Evolutionary conservation across 1,140 invertebrate genomes (phyloP).

Genomic region (Hermetia illucens): DNA sequence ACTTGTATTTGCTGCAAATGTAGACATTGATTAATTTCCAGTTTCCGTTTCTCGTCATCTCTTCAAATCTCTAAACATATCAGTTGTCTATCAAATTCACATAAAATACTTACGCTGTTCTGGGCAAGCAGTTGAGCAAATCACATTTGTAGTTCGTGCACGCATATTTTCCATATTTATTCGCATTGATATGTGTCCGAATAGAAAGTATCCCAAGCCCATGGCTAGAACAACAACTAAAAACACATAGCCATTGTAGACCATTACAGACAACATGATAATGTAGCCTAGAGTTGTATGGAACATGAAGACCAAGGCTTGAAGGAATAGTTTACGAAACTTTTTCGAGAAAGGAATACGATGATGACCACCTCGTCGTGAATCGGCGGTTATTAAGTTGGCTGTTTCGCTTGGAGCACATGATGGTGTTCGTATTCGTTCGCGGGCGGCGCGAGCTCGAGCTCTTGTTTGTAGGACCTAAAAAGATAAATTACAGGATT

Average conservation of each 20-base stretch:
- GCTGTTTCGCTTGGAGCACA: constrained; percentile 5
- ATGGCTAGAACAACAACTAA: constrained; percentile 52
- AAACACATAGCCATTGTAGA: constrained; percentile 64
- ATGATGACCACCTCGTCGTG: background rate
- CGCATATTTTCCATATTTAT: constrained; percentile 30
- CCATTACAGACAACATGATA: constrained; percentile 71
- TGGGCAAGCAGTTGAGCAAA: no score
- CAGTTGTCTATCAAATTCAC: no score
- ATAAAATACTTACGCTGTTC: no score
- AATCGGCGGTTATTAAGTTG: background rate
- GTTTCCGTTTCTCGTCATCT: no score
- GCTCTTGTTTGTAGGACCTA: constrained; percentile 6
- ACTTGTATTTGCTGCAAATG: no score
- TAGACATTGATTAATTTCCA: no score
- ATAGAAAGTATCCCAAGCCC: constrained; percentile 50
- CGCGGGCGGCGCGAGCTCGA: background rate
- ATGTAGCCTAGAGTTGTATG: constrained; percentile 45
- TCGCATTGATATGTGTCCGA: constrained; percentile 29
- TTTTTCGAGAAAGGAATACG: background rate
- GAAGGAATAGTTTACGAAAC: constrained; percentile 7
- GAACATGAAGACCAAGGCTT: constrained; percentile 21
- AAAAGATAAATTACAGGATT: no score
- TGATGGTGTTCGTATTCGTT: background rate
- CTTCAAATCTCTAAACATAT: no score
- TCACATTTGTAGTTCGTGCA: constrained; percentile 19